Base-by-base conservation (phyloP, 2,888 invertebrate genomes). In the Cheilosia vernalis region DNA sequence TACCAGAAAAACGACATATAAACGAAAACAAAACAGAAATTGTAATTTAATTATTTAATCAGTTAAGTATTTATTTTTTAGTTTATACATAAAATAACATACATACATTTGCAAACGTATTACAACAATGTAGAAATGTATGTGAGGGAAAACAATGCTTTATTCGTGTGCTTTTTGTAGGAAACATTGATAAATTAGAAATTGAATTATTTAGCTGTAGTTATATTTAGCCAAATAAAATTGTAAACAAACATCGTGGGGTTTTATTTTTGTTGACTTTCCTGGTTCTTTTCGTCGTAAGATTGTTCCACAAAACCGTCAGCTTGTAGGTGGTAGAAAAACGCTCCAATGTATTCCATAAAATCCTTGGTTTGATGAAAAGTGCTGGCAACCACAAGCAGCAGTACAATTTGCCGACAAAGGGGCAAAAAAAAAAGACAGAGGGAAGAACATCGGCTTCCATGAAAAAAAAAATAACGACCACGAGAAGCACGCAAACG, bases 81-180 rank as follows among this genome's bases (percentile, higher is more conserved):
- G 33, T 13, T 21, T 7, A 33, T 24, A 17, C 17, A 44, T 30
- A 56, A 27, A 27, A 7, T 27, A 27, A 27, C 10, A 44, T 24
- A 40, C 27, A 49, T 60, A 73, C 6, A 58, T 51, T 49, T 44
- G 40, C 30, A 49, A 33, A 17, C 19, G 24, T 37, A 27, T 55
- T 61, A 60, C 55, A 15, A 60, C 55, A 15, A 42, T 13, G 37
- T 58, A 74, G 24, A 47, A 58, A 67, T 63, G 55, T 49, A 73
- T 63, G 61, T 49, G 72, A 73, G 60, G 79, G 51, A 72, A 66
- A 70, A 72, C 15, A 77, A 74, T 80, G 84, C 84, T 80, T 84
- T 80, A 76, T 80, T 69, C 27, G 84, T 84, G 80, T 84, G 84
- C 80, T 84, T 84, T 51, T 74, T 84, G 80, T 84, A 80, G 84